These are phyloP conservation scores for Sceloporus tristichus DNA, from an alignment of 2,113 vertebrate genomes.

Conservation along the genomic window DNA sequence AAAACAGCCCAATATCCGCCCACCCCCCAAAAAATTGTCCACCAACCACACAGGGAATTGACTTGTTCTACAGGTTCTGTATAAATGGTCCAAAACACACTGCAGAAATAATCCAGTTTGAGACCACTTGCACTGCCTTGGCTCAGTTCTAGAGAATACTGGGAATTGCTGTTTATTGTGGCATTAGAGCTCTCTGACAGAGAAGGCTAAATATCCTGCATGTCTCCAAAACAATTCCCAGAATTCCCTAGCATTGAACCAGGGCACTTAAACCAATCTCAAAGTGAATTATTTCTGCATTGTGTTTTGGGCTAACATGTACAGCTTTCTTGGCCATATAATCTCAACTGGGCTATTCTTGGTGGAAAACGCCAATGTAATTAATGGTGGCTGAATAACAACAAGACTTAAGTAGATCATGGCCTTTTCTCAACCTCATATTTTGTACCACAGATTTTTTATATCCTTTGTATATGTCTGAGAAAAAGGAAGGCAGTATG, in stretches of 20 bases:
- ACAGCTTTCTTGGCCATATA: not conserved
- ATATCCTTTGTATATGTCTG: not conserved
- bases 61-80: too few species aligned
- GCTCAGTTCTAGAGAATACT: too few species aligned
- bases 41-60: too few species aligned
- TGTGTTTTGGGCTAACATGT: not conserved
- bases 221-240: not conserved
- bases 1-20: too few species aligned
- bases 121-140: too few species aligned
- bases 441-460: not conserved
- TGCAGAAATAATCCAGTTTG: too few species aligned
- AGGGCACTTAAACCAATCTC: too few species aligned
- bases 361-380: not conserved
- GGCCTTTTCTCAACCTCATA: not conserved
- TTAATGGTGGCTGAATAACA: not conserved
- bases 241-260: not conserved
- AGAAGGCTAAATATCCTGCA: not conserved
- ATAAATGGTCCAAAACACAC: too few species aligned
- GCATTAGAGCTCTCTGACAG: not conserved
- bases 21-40: too few species aligned
- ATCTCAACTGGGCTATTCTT: not conserved
- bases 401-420: too few species aligned
- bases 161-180: too few species aligned
- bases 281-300: too few species aligned
- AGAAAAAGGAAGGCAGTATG: not conserved